These are phyloP conservation scores for Drosophila pandora DNA, from an alignment of 1,140 invertebrate genomes.

Conservation along the genomic window DNA sequence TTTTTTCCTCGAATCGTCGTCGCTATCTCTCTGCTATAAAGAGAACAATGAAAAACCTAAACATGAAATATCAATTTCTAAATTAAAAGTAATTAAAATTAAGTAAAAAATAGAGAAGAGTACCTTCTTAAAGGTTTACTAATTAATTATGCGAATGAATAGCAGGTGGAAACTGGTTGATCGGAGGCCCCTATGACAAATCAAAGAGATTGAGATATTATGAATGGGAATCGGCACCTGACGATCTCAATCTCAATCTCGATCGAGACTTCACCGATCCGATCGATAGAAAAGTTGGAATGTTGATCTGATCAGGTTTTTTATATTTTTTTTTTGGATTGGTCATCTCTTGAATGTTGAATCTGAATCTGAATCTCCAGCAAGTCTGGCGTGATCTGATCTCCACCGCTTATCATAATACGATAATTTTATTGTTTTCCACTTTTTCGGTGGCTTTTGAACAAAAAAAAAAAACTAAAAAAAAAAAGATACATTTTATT, in stretches of 20 bases:
- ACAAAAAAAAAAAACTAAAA: conserved; percentile 27
- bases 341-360: neutral
- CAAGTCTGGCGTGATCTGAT: conserved; percentile 27
- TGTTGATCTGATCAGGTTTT: conserved; percentile 23
- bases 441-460: conserved; percentile 24
- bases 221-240: conserved; percentile 36
- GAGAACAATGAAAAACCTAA: neutral
- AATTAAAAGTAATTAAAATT: neutral
- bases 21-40: neutral
- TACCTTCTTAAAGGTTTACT: too few relatives aligned
- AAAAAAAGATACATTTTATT: conserved; percentile 49
- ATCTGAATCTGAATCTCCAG: conserved; percentile 22
- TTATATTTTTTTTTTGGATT: neutral
- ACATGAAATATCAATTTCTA: conserved; percentile 1
- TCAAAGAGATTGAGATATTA: conserved; percentile 41
- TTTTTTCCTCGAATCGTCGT: neutral
- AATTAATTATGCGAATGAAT: conserved; percentile 1
- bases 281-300: neutral
- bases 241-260: conserved; percentile 7
- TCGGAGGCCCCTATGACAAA: conserved; percentile 22
- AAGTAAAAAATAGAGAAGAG: neutral
- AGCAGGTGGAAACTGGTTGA: conserved; percentile 19
- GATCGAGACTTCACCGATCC: conserved; percentile 1
- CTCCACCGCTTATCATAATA: conserved; percentile 44
- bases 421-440: conserved; percentile 41